Evolutionary conservation across 2,113 vertebrate species (phyloP), one percentile per base, ranked within the genome.

Genomic region (Ivindomyrus marchei): DNA sequence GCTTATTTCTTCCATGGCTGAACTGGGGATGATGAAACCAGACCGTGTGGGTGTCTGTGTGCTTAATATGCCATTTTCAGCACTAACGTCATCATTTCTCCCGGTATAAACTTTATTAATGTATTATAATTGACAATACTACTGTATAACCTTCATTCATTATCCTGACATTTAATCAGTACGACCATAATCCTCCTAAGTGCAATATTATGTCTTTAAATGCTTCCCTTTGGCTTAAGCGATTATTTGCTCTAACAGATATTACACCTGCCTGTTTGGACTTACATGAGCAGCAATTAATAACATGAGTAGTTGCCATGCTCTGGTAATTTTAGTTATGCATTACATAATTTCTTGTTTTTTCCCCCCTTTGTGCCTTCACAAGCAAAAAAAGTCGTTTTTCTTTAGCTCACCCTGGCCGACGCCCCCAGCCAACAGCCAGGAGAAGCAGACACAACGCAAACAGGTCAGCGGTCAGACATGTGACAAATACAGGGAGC

Each of bases 121-220:
- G 85, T 53, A 53, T 31, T 42, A 10, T 56, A 87, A 31, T 87
- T 56, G 50, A 87, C 49, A 85, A 45, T 47, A 53, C 50, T 53
- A 56, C 31, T 15, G 9, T 87, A 56, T 53, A 87, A 27, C 85
- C 49, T 87, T 53, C 47, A 87, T 56, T 87, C 50, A 56, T 87
- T 87, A 31, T 87, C 31, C 50, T 87, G 85, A 53, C 85, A 53
- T 87, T 87, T 87, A 87, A 56, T 87, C 85, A 87, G 50, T 87
- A 53, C 13, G 7, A 27, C 49, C 50, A 10, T 87, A 87, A 53
- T 36, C 50, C 85, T 50, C 50, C 15, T 36, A 2, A 31, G 49
- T 53, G 11, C 47, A 52, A 46, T 47, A 87, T 53, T 87, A 56
- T 53, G 31, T 87, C 85, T 87, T 56, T 87, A 87, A 53, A 87